phyloP scores from a whole-genome alignment of 2,113 vertebrate genomes.

The Entomyzon cyanotis region DNA sequence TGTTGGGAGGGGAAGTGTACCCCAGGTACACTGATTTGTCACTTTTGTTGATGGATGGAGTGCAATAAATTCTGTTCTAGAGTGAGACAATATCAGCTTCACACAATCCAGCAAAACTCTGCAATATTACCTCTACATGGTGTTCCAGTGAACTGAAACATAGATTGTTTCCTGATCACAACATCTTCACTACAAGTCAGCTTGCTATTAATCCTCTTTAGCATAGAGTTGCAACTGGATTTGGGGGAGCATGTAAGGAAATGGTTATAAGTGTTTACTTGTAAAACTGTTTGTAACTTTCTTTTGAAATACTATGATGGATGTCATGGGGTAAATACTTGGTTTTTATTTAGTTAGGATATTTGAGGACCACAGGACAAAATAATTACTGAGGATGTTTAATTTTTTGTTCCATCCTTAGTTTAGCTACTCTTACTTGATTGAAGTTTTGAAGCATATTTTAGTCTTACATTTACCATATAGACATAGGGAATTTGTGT shows the following conservation, averaged over 20 bases:
- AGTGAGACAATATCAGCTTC: slow-evolving; percentile 9
- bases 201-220: not conserved
- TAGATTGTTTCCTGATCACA: not conserved
- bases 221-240: not conserved
- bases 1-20: slow-evolving; percentile 23
- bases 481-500: not conserved
- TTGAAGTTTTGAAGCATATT: not conserved
- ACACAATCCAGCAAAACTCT: slow-evolving; percentile 12
- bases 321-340: not conserved
- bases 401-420: not conserved
- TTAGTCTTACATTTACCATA: not conserved
- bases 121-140: not conserved
- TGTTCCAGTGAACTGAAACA: slow-evolving; percentile 30
- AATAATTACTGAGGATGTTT: not conserved
- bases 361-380: not conserved
- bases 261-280: not conserved
- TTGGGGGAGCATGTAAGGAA: not conserved
- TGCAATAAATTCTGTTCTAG: slow-evolving; percentile 63
- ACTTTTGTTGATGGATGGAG: slow-evolving; percentile 46
- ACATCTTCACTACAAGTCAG: not conserved
- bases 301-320: not conserved
- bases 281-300: not conserved
- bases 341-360: not conserved
- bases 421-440: not conserved
- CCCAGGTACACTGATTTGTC: slow-evolving; percentile 55